These are phyloP conservation scores for Drosophila carrolli DNA, from an alignment of 1,140 invertebrate genomes.

Conservation along the genomic window DNA sequence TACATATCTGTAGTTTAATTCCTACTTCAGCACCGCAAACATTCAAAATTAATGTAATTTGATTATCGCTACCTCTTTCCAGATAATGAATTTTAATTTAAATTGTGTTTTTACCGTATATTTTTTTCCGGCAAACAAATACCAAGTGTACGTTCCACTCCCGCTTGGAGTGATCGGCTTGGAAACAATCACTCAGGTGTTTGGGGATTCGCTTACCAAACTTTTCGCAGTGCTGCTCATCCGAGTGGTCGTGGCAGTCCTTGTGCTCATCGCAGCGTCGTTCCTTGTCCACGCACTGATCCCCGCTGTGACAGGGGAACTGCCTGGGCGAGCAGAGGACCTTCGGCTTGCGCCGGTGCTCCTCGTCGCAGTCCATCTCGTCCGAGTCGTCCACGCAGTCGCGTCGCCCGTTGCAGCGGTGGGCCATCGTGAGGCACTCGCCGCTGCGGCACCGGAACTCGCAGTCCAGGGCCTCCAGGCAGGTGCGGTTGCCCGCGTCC, in stretches of 20 bases:
- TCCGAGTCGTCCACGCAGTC: constrained; percentile 90
- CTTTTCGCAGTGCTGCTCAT: constrained; percentile 88
- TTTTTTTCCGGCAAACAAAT: neutral
- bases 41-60: too few species aligned
- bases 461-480: constrained; percentile 85
- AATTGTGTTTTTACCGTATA: neutral
- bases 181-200: neutral
- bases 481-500: constrained; percentile 85
- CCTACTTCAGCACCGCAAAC: too few species aligned
- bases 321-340: constrained; percentile 86
- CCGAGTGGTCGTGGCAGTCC: constrained; percentile 91
- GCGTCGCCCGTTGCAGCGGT: constrained; percentile 89
- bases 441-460: constrained; percentile 86
- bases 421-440: constrained; percentile 87
- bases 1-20: too few species aligned
- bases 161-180: neutral
- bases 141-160: too few species aligned
- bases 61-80: too few species aligned
- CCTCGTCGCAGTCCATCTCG: constrained; percentile 87
- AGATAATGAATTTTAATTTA: too few species aligned
- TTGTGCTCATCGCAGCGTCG: constrained; percentile 89
- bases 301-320: constrained; percentile 87
- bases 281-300: constrained; percentile 83
- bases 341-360: constrained; percentile 55
- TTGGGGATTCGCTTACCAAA: constrained; percentile 62